Conservation (phyloP, 2,888 invertebrate species). For the Drosophila paracracens region DNA sequence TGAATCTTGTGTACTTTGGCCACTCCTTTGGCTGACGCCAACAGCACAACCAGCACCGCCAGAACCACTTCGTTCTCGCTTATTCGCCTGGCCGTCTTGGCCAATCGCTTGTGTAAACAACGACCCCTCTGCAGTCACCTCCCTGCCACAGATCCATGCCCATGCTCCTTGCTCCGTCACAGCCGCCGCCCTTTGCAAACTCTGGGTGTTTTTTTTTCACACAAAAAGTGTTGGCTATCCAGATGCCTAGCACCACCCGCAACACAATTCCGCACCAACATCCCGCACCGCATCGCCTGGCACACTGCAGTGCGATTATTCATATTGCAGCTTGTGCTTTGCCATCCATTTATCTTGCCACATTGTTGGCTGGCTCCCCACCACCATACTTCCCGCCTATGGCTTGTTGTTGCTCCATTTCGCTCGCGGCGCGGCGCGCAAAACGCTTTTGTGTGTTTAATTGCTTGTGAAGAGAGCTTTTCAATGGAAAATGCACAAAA, state of each 20-base stretch:
- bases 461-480: constrained; percentile 83
- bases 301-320: constrained; percentile 63
- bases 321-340: constrained; percentile 72
- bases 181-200: constrained; percentile 37
- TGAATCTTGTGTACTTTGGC: constrained; percentile 85
- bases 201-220: constrained; percentile 59
- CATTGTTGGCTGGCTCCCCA: constrained; percentile 61
- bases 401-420: constrained; percentile 50
- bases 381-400: background rate
- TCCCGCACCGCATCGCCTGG: background rate
- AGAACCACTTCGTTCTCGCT: constrained; percentile 8
- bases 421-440: constrained; percentile 73
- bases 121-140: background rate
- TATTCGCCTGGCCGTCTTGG: constrained; percentile 70
- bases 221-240: constrained; percentile 74
- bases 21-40: constrained; percentile 81
- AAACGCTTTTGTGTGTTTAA: constrained; percentile 84
- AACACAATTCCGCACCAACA: background rate
- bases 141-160: constrained; percentile 9
- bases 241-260: constrained; percentile 35
- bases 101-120: constrained; percentile 85
- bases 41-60: constrained; percentile 8
- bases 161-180: constrained; percentile 2
- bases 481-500: constrained; percentile 75
- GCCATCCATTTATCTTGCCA: constrained; percentile 76